phyloP scores from a whole-genome alignment of 2,113 vertebrate species.

The Vidua chalybeata region DNA sequence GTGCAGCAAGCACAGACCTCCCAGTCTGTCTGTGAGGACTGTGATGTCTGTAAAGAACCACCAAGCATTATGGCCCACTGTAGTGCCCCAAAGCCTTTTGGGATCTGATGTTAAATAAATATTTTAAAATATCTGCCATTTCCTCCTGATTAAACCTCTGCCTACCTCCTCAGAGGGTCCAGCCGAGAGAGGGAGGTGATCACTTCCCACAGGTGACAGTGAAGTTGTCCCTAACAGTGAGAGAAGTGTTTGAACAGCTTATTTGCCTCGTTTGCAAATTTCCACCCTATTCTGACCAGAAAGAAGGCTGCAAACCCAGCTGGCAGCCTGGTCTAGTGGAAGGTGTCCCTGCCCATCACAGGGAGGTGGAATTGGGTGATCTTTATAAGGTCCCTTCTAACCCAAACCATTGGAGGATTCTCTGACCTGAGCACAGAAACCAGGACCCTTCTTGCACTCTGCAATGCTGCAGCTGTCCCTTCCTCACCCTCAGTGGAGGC shows the following conservation, averaged over 20 bases:
- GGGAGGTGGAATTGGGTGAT: background rate
- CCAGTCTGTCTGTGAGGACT: background rate
- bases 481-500: accelerated
- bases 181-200: background rate
- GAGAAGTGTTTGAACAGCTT: background rate
- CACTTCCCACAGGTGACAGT: background rate
- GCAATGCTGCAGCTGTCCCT: background rate
- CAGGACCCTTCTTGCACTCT: background rate
- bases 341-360: background rate
- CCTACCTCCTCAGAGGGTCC: background rate
- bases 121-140: background rate
- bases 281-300: background rate
- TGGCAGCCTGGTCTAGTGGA: background rate
- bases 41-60: background rate
- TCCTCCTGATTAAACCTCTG: background rate
- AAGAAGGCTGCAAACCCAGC: background rate
- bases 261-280: background rate
- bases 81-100: background rate
- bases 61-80: background rate
- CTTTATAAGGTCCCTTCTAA: background rate
- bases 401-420: background rate
- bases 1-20: background rate
- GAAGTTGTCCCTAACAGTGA: background rate
- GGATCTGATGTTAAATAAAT: background rate
- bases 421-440: background rate